Conservation (phyloP, 2,888 invertebrate genomes). For the Spodoptera exigua region DNA sequence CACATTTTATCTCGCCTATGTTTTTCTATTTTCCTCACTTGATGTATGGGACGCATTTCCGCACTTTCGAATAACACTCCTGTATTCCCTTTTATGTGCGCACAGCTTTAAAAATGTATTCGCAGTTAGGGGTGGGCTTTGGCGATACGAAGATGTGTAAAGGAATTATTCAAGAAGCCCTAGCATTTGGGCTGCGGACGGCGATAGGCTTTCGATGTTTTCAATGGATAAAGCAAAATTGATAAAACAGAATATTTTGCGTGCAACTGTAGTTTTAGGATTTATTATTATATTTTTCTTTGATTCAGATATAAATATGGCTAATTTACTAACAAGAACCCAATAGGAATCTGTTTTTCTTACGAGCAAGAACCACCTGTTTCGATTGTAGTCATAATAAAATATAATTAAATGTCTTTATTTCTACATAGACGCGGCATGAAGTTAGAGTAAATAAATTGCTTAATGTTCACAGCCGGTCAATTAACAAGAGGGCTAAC, state of each 20-base stretch:
- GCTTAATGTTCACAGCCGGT: slow-evolving; percentile 47
- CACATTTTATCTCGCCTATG: slow-evolving; percentile 83
- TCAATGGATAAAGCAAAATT: slow-evolving; percentile 31
- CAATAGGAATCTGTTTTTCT: background rate
- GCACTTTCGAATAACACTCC: slow-evolving; percentile 85
- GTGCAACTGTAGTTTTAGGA: slow-evolving; percentile 2
- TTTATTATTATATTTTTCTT: background rate
- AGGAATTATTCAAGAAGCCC: slow-evolving; percentile 73
- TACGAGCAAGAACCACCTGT: slow-evolving; percentile 3
- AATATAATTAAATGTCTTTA: slow-evolving; percentile 23
- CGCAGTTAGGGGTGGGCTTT: slow-evolving; percentile 73
- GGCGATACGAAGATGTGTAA: slow-evolving; percentile 70
- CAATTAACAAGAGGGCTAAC: slow-evolving; percentile 53
- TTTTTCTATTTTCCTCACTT: slow-evolving; percentile 86
- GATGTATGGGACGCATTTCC: slow-evolving; percentile 88
- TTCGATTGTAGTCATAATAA: slow-evolving; percentile 15
- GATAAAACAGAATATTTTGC: slow-evolving; percentile 24
- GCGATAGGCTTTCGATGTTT: slow-evolving; percentile 30
- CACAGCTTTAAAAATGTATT: slow-evolving; percentile 86
- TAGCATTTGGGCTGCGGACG: slow-evolving; percentile 45
- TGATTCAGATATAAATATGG: background rate
- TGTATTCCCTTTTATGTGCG: slow-evolving; percentile 86
- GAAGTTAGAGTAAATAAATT: slow-evolving; percentile 47
- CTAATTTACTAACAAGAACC: background rate
- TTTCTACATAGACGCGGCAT: slow-evolving; percentile 17